These are phyloP conservation scores for Chelonus formosanus DNA, from an alignment of 2,888 invertebrate genomes.

Conservation along the genomic window DNA sequence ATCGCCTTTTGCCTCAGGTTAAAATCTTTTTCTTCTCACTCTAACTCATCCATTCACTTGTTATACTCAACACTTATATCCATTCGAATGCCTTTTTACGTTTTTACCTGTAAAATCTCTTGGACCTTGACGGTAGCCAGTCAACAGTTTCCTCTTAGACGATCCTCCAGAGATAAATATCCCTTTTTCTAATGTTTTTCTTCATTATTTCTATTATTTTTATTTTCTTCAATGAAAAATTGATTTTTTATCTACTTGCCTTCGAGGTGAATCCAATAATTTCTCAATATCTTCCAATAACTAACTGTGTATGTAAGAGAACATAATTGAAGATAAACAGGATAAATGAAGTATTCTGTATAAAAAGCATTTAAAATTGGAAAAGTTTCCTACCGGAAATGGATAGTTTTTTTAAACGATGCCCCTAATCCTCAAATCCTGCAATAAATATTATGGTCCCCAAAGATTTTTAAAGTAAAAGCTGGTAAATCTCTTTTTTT, in stretches of 20 bases:
- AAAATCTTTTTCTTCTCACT: slow-evolving; percentile 8
- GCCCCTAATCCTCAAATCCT: too few relatives aligned
- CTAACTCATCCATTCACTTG: slow-evolving; percentile 29
- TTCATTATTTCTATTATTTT: slow-evolving; percentile 12
- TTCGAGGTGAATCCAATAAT: too few relatives aligned
- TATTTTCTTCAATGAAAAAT: slow-evolving; percentile 19
- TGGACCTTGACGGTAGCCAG: slow-evolving; percentile 30
- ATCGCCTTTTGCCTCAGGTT: slow-evolving; percentile 43
- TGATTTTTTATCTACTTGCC: slow-evolving; percentile 21
- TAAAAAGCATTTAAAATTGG: too few relatives aligned
- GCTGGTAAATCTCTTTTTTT: too few relatives aligned
- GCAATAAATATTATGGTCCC: too few relatives aligned
- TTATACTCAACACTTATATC: slow-evolving; percentile 40
- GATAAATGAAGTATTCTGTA: too few relatives aligned
- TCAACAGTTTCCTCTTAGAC: slow-evolving; percentile 23
- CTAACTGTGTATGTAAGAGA: too few relatives aligned
- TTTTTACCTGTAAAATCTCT: slow-evolving; percentile 34
- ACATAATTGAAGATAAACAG: too few relatives aligned
- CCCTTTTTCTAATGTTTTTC: slow-evolving; percentile 19
- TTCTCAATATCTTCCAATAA: too few relatives aligned
- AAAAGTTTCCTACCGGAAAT: slow-evolving; percentile 19
- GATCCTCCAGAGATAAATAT: slow-evolving; percentile 29
- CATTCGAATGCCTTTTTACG: slow-evolving; percentile 49
- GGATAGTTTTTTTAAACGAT: neutral
- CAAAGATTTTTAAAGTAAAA: too few relatives aligned